A percentile compares a stretch with the other conserved stretches of the same genome.
phyloP scores from a whole-genome alignment of 2,888 invertebrate species.

The Graphium colonna region DNA sequence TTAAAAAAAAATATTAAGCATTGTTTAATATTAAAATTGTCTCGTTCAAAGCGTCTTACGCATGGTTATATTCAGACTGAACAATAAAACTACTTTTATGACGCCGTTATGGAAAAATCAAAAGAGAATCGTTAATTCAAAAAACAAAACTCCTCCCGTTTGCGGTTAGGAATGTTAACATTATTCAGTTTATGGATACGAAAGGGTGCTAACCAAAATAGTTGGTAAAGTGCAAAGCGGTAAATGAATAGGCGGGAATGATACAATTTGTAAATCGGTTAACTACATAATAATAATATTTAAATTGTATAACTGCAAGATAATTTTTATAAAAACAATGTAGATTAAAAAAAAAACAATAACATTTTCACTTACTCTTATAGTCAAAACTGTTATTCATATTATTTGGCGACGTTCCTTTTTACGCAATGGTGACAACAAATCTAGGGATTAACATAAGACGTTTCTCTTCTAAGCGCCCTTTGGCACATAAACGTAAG shows the following conservation, averaged over 20 bases:
- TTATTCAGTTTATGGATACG: background rate
- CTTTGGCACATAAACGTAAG: constrained; percentile 24
- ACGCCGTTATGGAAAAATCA: constrained; percentile 11
- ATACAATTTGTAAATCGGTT: no score
- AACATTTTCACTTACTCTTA: no score
- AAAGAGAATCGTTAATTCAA: constrained; percentile 6
- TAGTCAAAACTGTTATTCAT: no score
- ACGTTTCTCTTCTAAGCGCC: background rate
- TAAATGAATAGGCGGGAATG: no score
- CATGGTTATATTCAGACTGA: constrained; percentile 2
- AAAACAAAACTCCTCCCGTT: background rate
- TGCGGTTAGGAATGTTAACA: constrained; percentile 5
- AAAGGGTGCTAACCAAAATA: background rate
- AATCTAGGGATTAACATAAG: background rate
- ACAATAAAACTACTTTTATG: constrained; percentile 17
- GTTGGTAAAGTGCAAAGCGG: no score
- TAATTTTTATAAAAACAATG: no score
- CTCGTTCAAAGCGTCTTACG: background rate
- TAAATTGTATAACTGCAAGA: no score
- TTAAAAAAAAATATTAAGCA: no score
- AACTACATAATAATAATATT: no score
- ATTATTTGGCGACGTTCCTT: no score
- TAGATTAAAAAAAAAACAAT: no score
- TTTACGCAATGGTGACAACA: no score
- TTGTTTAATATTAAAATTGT: background rate